Evolutionary conservation across 2,888 invertebrate genomes (phyloP), one percentile per base, ranked within the genome.

Genomic region (Leptinotarsa juncta): DNA sequence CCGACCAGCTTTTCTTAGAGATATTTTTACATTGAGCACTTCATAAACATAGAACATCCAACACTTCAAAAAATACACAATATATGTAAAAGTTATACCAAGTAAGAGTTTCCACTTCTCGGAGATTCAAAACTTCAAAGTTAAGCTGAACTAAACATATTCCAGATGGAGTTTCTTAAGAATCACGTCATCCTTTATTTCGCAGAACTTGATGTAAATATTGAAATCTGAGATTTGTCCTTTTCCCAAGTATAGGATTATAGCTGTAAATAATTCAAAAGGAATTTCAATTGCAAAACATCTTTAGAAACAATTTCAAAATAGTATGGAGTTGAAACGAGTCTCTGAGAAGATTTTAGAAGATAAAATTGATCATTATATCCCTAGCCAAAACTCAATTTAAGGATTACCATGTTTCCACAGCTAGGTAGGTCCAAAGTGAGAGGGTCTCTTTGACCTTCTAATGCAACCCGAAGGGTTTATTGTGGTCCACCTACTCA

Each of bases 101-200:
- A 57, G 1, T 57, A 20, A 57, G 18, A 57, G 42, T 23, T 57
- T 23, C 20, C 0, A 23, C 57, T 57, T 57, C 57, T 57, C 23
- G 4, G 20, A 57, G 57, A 23, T 57, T 26, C 57, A 57, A 23
- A 57, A 57, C 57, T 57, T 57, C 10, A 23, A 57, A 57, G 57
- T 15, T 10, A 57, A 26, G 57, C 57, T 14, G 23, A 26, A 20
- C 23, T 57, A 0, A 57, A 18, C 3, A n/a, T 18, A 18, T 10
- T n/a, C 57, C 18, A 18, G 18, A 10, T 23, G 12, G 14, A 23
- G 20, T 57, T 57, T 20, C 20, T 57, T 14, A 23, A 23, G 20
- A 57, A 57, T 57, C 57, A 23, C 20, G 20, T 20, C 14, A 23
- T 20, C 20, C 23, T 57, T 23, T 57, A 57, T 57, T 57, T 57